These are phyloP conservation scores for Datnioides undecimradiatus DNA, from an alignment of 2,113 vertebrate genomes.

Conservation along the genomic window DNA sequence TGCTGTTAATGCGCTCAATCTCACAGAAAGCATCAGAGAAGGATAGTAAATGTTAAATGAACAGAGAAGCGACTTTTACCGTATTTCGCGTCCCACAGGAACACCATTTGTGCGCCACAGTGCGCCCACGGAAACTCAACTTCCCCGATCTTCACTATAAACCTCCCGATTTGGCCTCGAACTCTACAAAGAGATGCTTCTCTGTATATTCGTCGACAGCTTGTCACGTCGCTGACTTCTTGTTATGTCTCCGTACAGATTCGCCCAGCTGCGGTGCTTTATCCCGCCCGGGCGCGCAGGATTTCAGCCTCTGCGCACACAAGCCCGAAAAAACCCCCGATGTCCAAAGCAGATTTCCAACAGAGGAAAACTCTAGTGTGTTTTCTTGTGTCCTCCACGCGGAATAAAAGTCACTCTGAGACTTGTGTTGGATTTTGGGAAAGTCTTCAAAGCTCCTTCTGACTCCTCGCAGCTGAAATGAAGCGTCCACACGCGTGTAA, in stretches of 20 bases:
- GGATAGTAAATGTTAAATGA: not conserved
- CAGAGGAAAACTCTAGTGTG: not conserved
- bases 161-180: not conserved
- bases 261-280: not conserved
- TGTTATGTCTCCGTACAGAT: not conserved
- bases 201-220: not conserved
- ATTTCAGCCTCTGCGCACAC: constrained; percentile 6
- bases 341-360: not conserved
- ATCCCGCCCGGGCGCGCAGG: not conserved
- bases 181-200: not conserved
- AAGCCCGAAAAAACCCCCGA: not conserved
- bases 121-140: constrained; percentile 8
- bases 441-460: not conserved
- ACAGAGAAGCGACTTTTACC: constrained; percentile 64
- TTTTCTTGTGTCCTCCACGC: not conserved
- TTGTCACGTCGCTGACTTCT: not conserved
- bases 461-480: not conserved
- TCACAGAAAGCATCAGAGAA: not conserved
- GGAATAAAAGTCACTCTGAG: not conserved
- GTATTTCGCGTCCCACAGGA: constrained; percentile 89
- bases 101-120: constrained; percentile 83
- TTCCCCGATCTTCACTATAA: constrained; percentile 12
- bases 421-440: not conserved
- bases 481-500: not conserved
- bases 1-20: not conserved